Evolutionary conservation across 64 coral and sea anemone genomes (phyloP).

Genomic region (Pocillopora verrucosa): DNA sequence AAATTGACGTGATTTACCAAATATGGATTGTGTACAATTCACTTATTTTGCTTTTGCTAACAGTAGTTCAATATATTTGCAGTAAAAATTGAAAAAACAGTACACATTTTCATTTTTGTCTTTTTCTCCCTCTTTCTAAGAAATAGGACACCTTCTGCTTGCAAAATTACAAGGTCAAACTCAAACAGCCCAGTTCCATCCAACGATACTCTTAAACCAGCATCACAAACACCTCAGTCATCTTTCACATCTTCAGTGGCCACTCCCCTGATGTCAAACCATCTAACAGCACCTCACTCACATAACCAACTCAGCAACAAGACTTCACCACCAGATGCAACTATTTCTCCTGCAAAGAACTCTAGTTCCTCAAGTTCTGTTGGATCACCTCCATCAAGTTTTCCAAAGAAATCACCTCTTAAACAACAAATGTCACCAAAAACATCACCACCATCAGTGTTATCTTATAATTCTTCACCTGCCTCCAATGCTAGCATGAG

Average conservation of each 20-base stretch:
- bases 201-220: neutral
- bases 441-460: neutral
- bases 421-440: conserved; percentile 28
- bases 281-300: neutral
- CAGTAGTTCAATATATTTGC: no score
- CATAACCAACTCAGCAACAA: neutral
- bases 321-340: conserved; percentile 4
- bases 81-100: no score
- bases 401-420: neutral
- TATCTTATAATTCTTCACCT: conserved; percentile 11
- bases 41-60: no score
- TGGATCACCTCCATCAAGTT: conserved; percentile 29
- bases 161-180: conserved; percentile 25
- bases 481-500: conserved; percentile 10
- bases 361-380: conserved; percentile 19
- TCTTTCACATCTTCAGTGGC: neutral
- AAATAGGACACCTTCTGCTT: neutral
- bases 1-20: no score
- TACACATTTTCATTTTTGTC: neutral
- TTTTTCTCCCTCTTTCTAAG: neutral
- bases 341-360: neutral
- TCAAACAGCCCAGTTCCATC: conserved; percentile 17
- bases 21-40: no score
- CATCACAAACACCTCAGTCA: conserved; percentile 11
- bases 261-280: neutral